A percentile compares a stretch with the other conserved stretches of the same genome.
These are phyloP conservation scores for Lutjanus erythropterus DNA, from an alignment of 2,113 vertebrate species.

Conservation along the genomic window DNA sequence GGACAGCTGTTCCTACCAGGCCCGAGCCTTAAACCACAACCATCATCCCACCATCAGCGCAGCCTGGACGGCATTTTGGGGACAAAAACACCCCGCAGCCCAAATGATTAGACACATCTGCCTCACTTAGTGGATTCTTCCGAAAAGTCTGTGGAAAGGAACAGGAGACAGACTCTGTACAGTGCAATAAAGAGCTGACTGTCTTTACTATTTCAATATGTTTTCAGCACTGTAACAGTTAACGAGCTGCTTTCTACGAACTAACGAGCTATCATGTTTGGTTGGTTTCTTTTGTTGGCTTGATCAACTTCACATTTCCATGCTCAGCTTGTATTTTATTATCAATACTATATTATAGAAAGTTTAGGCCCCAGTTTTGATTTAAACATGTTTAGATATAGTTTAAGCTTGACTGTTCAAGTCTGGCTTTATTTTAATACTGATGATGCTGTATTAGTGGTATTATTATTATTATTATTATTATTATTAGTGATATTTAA, in stretches of 20 bases:
- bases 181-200: background rate
- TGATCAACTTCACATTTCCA: background rate
- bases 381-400: background rate
- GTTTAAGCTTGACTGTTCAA: background rate
- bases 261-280: background rate
- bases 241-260: background rate
- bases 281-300: slow-evolving; percentile 8
- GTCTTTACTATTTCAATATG: background rate
- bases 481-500: background rate
- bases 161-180: background rate
- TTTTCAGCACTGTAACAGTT: background rate
- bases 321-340: background rate
- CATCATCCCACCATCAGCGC: slow-evolving; percentile 59
- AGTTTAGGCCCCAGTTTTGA: background rate
- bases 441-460: background rate
- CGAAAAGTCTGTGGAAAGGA: slow-evolving; percentile 33
- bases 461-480: background rate
- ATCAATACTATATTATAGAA: background rate
- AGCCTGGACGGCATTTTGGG: slow-evolving; percentile 54
- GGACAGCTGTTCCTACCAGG: slow-evolving; percentile 91
- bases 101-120: slow-evolving; percentile 65
- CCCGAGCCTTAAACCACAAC: slow-evolving; percentile 72
- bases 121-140: slow-evolving; percentile 25
- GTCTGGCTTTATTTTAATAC: background rate
- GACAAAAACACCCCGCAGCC: slow-evolving; percentile 66